phyloP scores from a whole-genome alignment of 2,797 vertebrate species.

The Tamandua tetradactyla region DNA sequence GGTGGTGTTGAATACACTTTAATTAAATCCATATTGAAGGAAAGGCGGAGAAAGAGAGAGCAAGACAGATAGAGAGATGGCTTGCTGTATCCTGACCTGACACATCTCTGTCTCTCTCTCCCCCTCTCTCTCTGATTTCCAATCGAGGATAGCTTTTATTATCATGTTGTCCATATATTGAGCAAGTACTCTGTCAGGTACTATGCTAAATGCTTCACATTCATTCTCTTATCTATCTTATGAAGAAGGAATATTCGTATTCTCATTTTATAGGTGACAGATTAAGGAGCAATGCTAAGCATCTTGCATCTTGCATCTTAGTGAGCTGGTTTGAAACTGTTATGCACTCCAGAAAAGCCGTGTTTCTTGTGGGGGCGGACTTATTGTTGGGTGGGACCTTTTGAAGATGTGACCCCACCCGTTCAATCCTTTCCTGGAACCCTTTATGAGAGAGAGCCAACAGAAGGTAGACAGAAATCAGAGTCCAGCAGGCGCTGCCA shows the following conservation, averaged over 20 bases:
- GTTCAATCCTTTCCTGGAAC: too few species aligned
- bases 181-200: not conserved
- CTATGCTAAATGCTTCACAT: not conserved
- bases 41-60: not conserved
- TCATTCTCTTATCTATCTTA: not conserved
- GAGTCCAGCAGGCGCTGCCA: too few species aligned
- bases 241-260: not conserved
- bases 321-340: too few species aligned
- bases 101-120: rapidly evolving
- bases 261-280: not conserved
- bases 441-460: too few species aligned
- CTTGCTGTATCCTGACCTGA: not conserved
- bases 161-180: not conserved
- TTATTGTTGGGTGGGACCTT: too few species aligned
- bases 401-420: too few species aligned
- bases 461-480: too few species aligned
- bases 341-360: too few species aligned
- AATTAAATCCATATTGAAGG: not conserved
- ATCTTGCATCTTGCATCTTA: too few species aligned
- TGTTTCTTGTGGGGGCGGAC: too few species aligned
- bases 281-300: not conserved
- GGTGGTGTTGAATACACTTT: not conserved
- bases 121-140: not conserved
- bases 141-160: not conserved
- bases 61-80: not conserved